Evolutionary conservation across 2,113 vertebrate species (phyloP).

Genomic region (Chionomys nivalis): DNA sequence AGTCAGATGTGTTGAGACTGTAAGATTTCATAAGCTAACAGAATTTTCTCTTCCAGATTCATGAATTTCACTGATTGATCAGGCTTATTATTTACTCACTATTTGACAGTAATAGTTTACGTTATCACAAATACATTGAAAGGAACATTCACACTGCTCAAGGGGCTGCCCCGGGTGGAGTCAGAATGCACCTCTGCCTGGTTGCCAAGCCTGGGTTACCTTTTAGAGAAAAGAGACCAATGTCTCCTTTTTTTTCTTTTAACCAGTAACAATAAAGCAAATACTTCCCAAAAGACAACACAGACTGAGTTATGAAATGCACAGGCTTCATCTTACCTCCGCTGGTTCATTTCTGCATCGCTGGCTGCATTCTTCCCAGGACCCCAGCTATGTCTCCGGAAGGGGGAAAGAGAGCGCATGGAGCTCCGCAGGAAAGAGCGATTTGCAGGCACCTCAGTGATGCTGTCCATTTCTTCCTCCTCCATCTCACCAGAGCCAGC

Average conservation of each 20-base stretch:
- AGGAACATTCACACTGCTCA: conserved; percentile 38
- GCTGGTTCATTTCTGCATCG: conserved; percentile 93
- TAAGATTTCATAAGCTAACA: conserved; percentile 5
- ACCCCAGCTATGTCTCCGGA: conserved; percentile 97
- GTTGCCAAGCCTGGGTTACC: neutral
- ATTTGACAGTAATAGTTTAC: neutral
- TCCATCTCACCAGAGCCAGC: conserved; percentile 86
- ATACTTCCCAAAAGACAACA: neutral
- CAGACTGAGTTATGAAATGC: neutral
- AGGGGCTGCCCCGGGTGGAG: neutral
- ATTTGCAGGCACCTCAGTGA: conserved; percentile 90
- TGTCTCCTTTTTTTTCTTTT: neutral
- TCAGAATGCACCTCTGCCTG: neutral
- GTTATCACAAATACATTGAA: neutral
- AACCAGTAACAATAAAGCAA: neutral
- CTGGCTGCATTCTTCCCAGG: conserved; percentile 93
- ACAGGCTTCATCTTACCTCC: conserved; percentile 89
- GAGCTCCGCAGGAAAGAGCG: conserved; percentile 86
- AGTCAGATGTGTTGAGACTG: neutral
- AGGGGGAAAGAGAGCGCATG: conserved; percentile 92
- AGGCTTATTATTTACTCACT: neutral
- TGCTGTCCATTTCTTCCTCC: conserved; percentile 94
- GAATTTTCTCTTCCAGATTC: neutral
- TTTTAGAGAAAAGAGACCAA: neutral
- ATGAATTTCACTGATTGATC: neutral